phyloP scores from a whole-genome alignment of 2,113 vertebrate species.

The Callospermophilus lateralis region DNA sequence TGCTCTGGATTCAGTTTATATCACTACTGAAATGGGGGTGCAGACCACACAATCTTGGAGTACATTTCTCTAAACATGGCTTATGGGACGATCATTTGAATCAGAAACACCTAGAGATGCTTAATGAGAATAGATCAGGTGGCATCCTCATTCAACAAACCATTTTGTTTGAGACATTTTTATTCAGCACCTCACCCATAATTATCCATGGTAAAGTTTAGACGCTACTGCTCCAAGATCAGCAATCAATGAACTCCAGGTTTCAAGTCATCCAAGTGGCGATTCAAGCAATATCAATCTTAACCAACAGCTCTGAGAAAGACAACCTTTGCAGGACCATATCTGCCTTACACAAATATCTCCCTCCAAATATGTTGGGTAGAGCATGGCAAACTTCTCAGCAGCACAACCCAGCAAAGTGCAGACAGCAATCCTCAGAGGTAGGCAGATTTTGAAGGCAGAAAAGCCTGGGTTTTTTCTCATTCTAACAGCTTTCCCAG shows the following conservation, averaged over 20 bases:
- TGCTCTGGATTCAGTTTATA: neutral
- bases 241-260: neutral
- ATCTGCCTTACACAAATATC: neutral
- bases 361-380: neutral
- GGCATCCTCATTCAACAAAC: neutral
- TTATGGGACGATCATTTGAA: neutral
- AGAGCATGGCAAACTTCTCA: neutral
- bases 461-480: neutral
- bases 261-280: neutral
- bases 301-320: neutral
- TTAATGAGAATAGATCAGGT: neutral
- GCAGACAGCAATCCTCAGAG: neutral
- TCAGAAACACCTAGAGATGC: neutral
- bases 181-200: neutral
- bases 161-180: slow-evolving; percentile 1
- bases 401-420: neutral
- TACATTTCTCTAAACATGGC: neutral
- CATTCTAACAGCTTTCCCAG: neutral
- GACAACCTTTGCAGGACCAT: neutral
- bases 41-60: neutral
- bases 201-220: neutral
- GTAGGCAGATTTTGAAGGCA: neutral
- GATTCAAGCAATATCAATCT: neutral
- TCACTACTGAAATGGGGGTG: neutral
- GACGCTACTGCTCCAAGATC: neutral